Conservation (phyloP, 2,888 invertebrate species). For the Chrysodeixis includens region DNA sequence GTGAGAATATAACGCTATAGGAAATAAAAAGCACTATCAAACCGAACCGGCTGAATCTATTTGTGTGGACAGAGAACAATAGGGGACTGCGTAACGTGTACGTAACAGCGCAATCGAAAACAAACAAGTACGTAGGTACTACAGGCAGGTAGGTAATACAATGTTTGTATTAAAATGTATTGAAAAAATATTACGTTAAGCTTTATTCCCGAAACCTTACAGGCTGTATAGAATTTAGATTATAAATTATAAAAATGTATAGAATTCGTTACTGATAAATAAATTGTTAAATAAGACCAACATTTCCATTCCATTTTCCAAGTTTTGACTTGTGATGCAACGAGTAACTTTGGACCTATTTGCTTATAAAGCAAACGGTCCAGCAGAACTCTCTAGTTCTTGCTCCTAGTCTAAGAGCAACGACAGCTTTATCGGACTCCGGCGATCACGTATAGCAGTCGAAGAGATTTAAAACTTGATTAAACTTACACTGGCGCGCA, state of each 20-base stretch:
- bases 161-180: not conserved
- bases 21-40: conserved; percentile 1
- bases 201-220: not conserved
- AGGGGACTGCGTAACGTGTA: conserved; percentile 29
- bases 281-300: not conserved
- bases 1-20: not conserved
- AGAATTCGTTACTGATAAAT: too few species aligned
- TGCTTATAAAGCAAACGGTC: not conserved
- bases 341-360: not conserved
- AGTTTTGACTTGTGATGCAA: not conserved
- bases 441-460: not conserved
- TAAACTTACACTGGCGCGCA: not conserved
- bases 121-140: conserved; percentile 23
- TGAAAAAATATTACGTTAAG: not conserved
- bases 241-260: too few species aligned
- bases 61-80: conserved; percentile 43
- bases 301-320: too few species aligned
- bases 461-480: conserved; percentile 2
- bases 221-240: too few species aligned
- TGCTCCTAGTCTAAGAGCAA: conserved; percentile 1
- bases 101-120: conserved; percentile 16
- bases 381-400: not conserved
- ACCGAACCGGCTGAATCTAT: conserved; percentile 24
- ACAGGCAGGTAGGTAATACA: conserved; percentile 2
- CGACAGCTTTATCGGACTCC: conserved; percentile 4